Evolutionary conservation across 1,140 invertebrate species (phyloP).

Genomic region (Bradynema listronoti): DNA sequence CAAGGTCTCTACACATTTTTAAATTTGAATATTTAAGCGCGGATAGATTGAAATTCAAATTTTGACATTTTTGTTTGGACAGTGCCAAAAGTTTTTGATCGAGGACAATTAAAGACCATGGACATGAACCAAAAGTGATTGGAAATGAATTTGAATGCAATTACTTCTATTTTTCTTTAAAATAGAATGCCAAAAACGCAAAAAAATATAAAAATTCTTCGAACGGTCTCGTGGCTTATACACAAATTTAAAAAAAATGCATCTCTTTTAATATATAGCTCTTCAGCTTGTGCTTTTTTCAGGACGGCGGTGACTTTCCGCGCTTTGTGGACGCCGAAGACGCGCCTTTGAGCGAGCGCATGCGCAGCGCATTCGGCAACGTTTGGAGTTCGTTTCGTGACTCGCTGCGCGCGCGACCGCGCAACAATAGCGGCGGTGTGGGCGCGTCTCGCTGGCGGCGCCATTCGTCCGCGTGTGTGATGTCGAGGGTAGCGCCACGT

Average conservation of each 20-base stretch:
- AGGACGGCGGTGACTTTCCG: background rate
- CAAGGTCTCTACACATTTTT: slow-evolving; percentile 22
- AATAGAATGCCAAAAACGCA: background rate
- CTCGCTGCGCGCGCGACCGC: too few species aligned
- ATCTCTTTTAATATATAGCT: background rate
- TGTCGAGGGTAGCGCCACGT: too few species aligned
- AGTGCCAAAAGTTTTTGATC: background rate
- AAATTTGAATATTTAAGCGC: background rate
- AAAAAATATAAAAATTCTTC: too few species aligned
- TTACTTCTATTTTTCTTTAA: background rate
- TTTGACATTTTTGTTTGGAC: background rate
- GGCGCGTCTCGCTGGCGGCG: too few species aligned
- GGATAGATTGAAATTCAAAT: background rate
- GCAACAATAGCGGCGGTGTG: too few species aligned
- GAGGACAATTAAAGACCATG: too few species aligned
- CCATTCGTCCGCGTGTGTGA: too few species aligned
- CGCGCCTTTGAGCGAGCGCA: too few species aligned
- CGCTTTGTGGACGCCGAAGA: slow-evolving; percentile 8
- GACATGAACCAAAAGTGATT: too few species aligned
- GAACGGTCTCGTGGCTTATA: too few species aligned
- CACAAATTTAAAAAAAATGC: background rate
- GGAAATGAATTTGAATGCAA: background rate
- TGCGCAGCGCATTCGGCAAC: too few species aligned
- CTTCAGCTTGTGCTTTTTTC: background rate
- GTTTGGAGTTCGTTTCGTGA: too few species aligned